These are phyloP conservation scores for Aspidapion aeneum DNA, from an alignment of 2,888 invertebrate species.

Conservation along the genomic window DNA sequence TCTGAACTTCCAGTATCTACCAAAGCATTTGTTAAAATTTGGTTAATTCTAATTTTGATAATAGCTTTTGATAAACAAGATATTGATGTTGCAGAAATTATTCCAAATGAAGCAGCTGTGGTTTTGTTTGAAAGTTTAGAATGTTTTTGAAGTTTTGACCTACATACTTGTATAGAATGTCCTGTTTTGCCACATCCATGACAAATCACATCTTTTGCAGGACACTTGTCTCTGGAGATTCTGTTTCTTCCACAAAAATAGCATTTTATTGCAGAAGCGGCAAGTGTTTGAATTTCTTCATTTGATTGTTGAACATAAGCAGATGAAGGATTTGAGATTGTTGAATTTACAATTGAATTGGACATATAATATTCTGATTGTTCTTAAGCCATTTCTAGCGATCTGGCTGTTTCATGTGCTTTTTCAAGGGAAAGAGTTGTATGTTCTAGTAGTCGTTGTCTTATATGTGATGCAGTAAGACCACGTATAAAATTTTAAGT, in stretches of 20 bases:
- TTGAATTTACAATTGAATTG: constrained; percentile 1
- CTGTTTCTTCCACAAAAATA: constrained; percentile 4
- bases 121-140: not conserved
- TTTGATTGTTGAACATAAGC: not conserved
- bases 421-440: not conserved
- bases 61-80: not conserved
- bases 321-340: not conserved
- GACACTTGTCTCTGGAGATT: not conserved
- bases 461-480: not conserved
- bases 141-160: not conserved
- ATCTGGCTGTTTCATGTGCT: not conserved
- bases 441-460: not conserved
- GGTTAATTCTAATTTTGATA: not conserved
- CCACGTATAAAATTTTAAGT: not conserved
- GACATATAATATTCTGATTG: constrained; percentile 1
- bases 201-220: not conserved
- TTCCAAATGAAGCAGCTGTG: constrained; percentile 1
- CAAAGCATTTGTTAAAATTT: constrained; percentile 1
- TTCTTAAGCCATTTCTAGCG: not conserved
- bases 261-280: not conserved
- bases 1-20: constrained; percentile 3
- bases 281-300: not conserved
- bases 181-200: too few species aligned
- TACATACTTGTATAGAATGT: constrained; percentile 4
- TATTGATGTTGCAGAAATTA: constrained; percentile 2